Evolutionary conservation across 1,140 invertebrate genomes (phyloP), one percentile per base, ranked within the genome.

Genomic region (Magallana ariakensis): DNA sequence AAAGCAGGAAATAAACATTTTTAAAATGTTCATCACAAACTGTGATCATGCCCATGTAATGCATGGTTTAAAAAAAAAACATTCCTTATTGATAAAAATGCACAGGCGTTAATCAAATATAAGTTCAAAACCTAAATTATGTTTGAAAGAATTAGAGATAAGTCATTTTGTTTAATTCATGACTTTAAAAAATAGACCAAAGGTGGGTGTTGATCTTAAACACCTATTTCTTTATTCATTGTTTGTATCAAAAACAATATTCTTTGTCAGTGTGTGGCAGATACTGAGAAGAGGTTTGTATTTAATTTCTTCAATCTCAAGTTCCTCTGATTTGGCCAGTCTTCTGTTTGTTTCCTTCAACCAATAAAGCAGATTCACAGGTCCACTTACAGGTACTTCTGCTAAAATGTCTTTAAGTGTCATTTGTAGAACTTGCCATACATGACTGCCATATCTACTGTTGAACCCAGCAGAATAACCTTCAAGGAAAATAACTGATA

Each of bases 221-320:
- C 33, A 3, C 33, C 33, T 46, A 46, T 46, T 46, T 46, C 33
- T 46, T 46, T 46, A 46, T 2, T 46, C 2, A 5, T 46, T 46
- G 33, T 46, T 46, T 46, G 33, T 46, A 46, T 46, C 33, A 75
- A 75, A 75, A 9, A 75, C 22, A 33, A 75, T 75, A 26, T 75
- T 19, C 9, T 11, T 75, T 75, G 66, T 75, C 10, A 75, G 22
- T 75, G 66, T 75, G 33, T 75, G 9, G 22, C 66, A 75, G 19
- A 75, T 75, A 75, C 66, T 75, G 22, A 75, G 66, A 2, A 75
- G 22, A 13, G 66, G 66, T 33, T 75, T 75, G 33, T 75, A 75
- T 75, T 70, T 11, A 7, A 9, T 22, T 0, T 70, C 11, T 3
- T 7, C 11, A 33, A 11, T 10, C 16, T 11, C 26, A 8, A 4